phyloP scores from a whole-genome alignment of 2,797 vertebrate genomes.

The Novumbra hubbsi region DNA sequence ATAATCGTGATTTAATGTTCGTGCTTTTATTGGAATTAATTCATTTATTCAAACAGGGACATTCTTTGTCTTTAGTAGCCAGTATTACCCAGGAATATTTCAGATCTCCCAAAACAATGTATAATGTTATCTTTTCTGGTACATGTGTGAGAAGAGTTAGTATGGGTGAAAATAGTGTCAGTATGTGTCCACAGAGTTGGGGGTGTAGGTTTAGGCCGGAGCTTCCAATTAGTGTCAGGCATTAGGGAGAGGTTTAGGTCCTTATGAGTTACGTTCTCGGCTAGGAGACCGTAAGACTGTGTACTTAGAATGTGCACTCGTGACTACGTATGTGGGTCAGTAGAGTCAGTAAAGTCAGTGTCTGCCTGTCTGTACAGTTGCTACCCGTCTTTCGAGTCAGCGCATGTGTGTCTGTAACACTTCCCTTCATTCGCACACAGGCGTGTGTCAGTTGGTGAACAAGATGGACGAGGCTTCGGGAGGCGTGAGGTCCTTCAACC shows the following conservation, averaged over 20 bases:
- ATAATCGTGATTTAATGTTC: background rate
- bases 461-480: constrained; percentile 88
- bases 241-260: too few species aligned
- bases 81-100: background rate
- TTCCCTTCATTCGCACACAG: constrained; percentile 55
- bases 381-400: too few species aligned
- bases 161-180: too few species aligned
- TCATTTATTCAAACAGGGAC: background rate
- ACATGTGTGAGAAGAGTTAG: too few species aligned
- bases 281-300: background rate
- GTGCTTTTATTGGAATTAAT: background rate
- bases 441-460: constrained; percentile 94
- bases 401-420: background rate
- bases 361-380: background rate
- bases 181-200: background rate
- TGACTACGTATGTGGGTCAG: background rate
- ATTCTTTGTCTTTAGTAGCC: background rate
- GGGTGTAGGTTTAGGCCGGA: too few species aligned
- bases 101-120: background rate
- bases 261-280: too few species aligned
- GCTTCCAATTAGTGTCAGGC: too few species aligned
- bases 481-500: constrained; percentile 89
- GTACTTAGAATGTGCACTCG: constrained; percentile 1
- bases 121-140: too few species aligned
- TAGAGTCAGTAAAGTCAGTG: background rate